Percentiles rank a stretch among this genome's conserved stretches.
These are phyloP conservation scores for Pluvianellus socialis DNA, from an alignment of 2,113 vertebrate species.

Conservation along the genomic window DNA sequence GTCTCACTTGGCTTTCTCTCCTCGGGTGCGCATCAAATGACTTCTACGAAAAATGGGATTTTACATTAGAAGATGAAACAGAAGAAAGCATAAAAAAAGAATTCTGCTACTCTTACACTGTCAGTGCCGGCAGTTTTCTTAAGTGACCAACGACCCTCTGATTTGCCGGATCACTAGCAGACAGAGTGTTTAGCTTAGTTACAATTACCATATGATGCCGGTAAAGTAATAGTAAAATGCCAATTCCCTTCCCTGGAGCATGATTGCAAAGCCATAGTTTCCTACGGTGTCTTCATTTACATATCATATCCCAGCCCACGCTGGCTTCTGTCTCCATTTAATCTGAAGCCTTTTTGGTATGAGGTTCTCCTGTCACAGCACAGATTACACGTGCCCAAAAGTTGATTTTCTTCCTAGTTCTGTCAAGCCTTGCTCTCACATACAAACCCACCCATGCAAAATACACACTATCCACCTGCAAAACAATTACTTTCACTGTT, in stretches of 20 bases:
- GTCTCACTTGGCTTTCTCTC: conserved; percentile 90
- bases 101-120: neutral
- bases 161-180: neutral
- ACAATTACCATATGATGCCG: neutral
- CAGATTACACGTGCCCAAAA: neutral
- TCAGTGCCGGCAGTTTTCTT: neutral
- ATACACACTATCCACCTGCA: neutral
- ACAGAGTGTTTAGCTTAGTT: neutral
- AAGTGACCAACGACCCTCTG: neutral
- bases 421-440: neutral
- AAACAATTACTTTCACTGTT: neutral
- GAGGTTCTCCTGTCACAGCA: neutral
- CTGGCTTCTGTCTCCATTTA: neutral
- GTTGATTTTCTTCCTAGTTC: neutral
- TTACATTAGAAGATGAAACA: neutral
- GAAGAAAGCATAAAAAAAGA: neutral
- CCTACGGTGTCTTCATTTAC: neutral
- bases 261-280: neutral
- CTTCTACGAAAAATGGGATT: conserved; percentile 73
- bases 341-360: neutral
- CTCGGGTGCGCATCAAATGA: conserved; percentile 91
- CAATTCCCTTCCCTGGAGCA: neutral
- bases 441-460: neutral
- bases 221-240: neutral
- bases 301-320: neutral